Evolutionary conservation across 2,113 vertebrate species (phyloP).

Genomic region (Rhabdornis inornatus): DNA sequence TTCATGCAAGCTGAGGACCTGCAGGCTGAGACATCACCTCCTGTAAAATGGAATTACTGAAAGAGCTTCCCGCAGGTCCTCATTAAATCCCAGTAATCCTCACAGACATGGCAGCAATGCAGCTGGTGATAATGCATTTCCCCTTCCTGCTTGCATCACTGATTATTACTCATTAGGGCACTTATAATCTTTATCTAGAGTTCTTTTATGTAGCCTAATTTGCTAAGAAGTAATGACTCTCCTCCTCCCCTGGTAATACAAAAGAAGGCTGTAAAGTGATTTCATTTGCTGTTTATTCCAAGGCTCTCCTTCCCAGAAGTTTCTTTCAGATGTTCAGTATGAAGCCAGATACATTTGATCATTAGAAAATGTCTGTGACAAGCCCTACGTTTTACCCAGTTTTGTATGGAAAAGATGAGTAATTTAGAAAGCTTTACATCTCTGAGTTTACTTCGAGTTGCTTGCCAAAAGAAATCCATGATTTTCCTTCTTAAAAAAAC

Average conservation of each 20-base stretch:
- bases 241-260: neutral
- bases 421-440: slow-evolving; percentile 1
- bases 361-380: neutral
- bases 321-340: neutral
- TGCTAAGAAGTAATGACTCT: neutral
- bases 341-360: neutral
- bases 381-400: neutral
- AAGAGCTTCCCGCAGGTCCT: neutral
- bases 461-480: neutral
- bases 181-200: neutral
- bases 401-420: neutral
- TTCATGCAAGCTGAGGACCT: neutral
- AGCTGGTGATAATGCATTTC: neutral
- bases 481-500: neutral
- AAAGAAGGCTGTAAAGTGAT: neutral
- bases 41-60: neutral
- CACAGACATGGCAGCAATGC: neutral
- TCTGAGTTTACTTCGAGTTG: neutral
- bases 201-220: neutral
- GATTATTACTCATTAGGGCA: neutral
- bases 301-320: neutral
- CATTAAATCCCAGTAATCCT: neutral
- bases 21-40: neutral
- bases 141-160: neutral
- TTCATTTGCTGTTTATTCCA: slow-evolving; percentile 6